phyloP scores from a whole-genome alignment of 2,797 vertebrate species.

The Diplodus puntazzo region DNA sequence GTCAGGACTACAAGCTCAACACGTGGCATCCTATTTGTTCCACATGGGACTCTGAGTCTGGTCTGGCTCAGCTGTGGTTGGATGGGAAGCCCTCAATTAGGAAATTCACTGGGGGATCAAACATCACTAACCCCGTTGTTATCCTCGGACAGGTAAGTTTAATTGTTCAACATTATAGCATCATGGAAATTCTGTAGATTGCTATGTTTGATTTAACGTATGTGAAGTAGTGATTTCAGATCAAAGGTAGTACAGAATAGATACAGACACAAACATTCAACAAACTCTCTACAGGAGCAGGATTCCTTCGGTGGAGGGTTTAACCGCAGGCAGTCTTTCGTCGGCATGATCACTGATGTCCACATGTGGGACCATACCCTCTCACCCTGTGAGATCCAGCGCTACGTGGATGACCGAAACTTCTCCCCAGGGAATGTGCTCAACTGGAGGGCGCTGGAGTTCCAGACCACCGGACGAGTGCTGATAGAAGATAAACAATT shows the following conservation, averaged over 20 bases:
- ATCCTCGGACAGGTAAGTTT: constrained; percentile 38
- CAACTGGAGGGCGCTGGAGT: constrained; percentile 53
- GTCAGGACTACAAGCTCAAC: background rate
- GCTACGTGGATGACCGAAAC: constrained; percentile 33
- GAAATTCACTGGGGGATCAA: constrained; percentile 53
- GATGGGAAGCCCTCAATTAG: constrained; percentile 57
- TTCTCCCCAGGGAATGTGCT: constrained; percentile 64
- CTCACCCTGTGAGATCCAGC: constrained; percentile 64
- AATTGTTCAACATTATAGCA: no score
- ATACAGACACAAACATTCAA: no score
- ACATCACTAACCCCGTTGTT: background rate
- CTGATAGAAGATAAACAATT: constrained; percentile 36
- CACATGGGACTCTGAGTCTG: constrained; percentile 65
- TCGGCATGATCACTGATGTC: constrained; percentile 71
- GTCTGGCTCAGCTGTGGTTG: constrained; percentile 61
- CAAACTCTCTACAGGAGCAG: constrained; percentile 31
- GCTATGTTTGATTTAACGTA: background rate
- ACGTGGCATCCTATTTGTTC: constrained; percentile 70
- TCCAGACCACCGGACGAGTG: constrained; percentile 38
- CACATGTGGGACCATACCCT: constrained; percentile 68
- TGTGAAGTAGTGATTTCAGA: background rate
- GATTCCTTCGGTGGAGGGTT: constrained; percentile 54
- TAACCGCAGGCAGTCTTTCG: constrained; percentile 59
- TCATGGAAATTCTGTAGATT: no score
- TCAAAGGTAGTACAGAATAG: background rate